Conservation (phyloP, 2,113 vertebrate species). For the Pituophis catenifer region DNA sequence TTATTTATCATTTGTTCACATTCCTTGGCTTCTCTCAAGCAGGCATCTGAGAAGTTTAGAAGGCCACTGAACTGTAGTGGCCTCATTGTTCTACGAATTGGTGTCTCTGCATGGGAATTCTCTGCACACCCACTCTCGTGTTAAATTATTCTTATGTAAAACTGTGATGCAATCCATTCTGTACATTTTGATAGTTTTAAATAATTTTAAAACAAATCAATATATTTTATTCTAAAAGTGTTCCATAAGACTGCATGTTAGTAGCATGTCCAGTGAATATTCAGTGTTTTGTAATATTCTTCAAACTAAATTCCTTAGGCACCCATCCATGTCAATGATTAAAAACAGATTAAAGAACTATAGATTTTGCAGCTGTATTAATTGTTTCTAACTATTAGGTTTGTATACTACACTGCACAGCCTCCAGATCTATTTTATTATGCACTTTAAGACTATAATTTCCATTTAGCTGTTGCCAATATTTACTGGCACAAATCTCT, state of each 20-base stretch:
- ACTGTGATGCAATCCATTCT: neutral
- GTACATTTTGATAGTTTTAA: neutral
- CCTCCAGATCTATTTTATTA: conserved; percentile 14
- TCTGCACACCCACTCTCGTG: neutral
- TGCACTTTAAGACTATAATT: conserved; percentile 14
- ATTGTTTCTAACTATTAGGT: conserved; percentile 13
- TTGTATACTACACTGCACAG: neutral
- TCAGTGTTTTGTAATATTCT: neutral
- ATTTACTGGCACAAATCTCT: conserved; percentile 24
- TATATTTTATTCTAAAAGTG: neutral
- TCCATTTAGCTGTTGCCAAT: conserved; percentile 21
- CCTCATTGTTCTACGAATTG: neutral
- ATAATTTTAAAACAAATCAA: neutral
- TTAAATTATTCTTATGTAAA: neutral
- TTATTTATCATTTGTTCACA: neutral
- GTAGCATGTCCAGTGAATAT: neutral
- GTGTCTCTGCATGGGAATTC: neutral
- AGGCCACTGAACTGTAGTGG: neutral
- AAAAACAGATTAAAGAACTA: conserved; percentile 27
- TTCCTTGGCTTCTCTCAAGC: neutral
- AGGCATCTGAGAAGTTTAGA: neutral
- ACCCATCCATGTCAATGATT: conserved; percentile 5
- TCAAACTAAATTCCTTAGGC: neutral
- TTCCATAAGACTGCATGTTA: neutral
- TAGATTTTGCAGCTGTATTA: conserved; percentile 21